Conservation (phyloP, 2,113 vertebrate species). For the Amia ocellicauda region DNA sequence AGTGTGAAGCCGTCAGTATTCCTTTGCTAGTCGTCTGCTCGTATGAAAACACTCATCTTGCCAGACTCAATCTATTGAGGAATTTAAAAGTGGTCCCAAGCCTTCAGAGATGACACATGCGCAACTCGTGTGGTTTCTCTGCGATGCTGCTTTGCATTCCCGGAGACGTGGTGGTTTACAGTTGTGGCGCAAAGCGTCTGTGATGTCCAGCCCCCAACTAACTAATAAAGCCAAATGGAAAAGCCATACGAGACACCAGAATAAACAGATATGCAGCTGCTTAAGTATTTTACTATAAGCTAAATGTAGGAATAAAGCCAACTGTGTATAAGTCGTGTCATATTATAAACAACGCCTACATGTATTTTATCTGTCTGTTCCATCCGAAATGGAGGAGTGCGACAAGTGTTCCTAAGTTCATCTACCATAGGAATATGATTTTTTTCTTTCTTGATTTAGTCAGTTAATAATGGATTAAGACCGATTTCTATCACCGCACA, state of each 20-base stretch:
- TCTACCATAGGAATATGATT: no score
- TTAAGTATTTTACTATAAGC: slow-evolving; percentile 17
- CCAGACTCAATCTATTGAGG: no score
- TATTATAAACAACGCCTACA: slow-evolving; percentile 15
- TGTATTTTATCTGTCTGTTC: not conserved
- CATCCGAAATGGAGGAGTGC: no score
- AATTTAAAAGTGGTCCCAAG: no score
- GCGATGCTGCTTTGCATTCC: not conserved
- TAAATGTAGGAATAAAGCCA: slow-evolving; percentile 14
- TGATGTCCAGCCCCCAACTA: slow-evolving; percentile 68
- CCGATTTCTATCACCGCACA: no score
- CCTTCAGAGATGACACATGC: no score
- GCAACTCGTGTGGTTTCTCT: no score
- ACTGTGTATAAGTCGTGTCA: not conserved
- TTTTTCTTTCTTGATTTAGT: no score
- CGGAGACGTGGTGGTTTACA: slow-evolving; percentile 60
- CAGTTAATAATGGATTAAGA: no score
- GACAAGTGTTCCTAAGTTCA: slow-evolving; percentile 14
- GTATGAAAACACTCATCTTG: no score
- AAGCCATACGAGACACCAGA: slow-evolving; percentile 34
- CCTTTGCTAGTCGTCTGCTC: no score
- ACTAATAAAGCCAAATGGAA: slow-evolving; percentile 58
- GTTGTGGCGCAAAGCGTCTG: slow-evolving; percentile 59
- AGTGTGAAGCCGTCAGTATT: no score
- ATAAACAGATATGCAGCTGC: not conserved